phyloP scores from a whole-genome alignment of 1,140 invertebrate species.

The Drosophila gunungcola region DNA sequence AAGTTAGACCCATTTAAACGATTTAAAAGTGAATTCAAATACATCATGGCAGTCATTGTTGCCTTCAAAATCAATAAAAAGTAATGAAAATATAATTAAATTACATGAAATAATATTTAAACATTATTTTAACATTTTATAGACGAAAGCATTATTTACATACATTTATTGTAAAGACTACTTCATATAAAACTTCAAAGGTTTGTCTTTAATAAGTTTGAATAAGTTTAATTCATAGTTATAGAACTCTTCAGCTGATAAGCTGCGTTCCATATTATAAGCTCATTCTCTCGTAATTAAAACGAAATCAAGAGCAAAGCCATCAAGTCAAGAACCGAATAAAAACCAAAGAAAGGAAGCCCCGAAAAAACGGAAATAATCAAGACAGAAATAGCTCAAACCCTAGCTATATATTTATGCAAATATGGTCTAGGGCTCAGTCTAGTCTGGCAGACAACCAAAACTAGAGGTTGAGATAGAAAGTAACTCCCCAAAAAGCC shows the following conservation, averaged over 20 bases:
- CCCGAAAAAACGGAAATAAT: constrained; percentile 26
- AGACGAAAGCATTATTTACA: too few species aligned
- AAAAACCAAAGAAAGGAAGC: neutral
- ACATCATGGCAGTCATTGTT: too few species aligned
- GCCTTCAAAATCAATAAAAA: too few species aligned
- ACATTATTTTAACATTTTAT: too few species aligned
- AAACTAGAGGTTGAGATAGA: neutral
- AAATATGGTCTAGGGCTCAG: constrained; percentile 43
- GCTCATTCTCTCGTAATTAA: constrained; percentile 55
- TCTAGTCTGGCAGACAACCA: constrained; percentile 60
- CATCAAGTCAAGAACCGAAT: constrained; percentile 32
- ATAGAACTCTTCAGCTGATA: constrained; percentile 1
- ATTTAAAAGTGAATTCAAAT: too few species aligned
- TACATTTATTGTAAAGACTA: neutral
- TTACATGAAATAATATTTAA: too few species aligned
- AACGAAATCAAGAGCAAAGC: constrained; percentile 69
- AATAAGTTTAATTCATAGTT: constrained; percentile 9
- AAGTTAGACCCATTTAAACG: neutral
- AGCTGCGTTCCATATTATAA: constrained; percentile 11
- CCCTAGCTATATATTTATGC: constrained; percentile 45
- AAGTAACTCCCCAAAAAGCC: constrained; percentile 6
- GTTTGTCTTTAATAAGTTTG: neutral
- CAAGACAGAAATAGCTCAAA: constrained; percentile 40
- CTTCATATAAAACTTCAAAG: neutral
- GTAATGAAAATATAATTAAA: too few species aligned